These are phyloP conservation scores for Lerema accius DNA, from an alignment of 1,140 invertebrate genomes.

Conservation along the genomic window DNA sequence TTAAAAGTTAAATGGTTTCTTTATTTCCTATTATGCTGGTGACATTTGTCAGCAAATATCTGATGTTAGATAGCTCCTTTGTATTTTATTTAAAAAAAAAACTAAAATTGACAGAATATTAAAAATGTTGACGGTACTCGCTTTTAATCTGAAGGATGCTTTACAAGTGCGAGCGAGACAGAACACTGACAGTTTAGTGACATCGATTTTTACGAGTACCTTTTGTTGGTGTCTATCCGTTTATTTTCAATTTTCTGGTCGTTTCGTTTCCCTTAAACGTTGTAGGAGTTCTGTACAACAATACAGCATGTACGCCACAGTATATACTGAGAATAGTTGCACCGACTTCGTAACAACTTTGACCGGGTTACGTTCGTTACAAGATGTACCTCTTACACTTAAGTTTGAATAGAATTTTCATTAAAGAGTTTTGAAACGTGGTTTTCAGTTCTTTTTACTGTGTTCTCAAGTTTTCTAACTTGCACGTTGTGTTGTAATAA, in stretches of 20 bases:
- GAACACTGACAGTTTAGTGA: constrained; percentile 15
- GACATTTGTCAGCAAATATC: no score
- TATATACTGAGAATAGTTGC: constrained; percentile 3
- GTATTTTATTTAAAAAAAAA: no score
- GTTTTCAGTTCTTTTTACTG: no score
- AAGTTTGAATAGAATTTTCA: no score
- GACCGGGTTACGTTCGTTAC: constrained; percentile 6
- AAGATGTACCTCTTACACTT: neutral
- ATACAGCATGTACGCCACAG: neutral
- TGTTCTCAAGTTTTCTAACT: no score
- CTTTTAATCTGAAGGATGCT: neutral
- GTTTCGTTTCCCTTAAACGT: neutral
- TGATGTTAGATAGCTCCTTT: no score
- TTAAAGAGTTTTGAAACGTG: no score
- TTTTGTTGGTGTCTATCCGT: constrained; percentile 15
- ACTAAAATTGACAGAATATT: no score
- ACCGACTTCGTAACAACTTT: constrained; percentile 5
- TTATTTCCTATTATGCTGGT: no score
- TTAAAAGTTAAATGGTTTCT: no score
- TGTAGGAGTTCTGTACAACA: neutral
- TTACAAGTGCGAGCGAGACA: constrained; percentile 11
- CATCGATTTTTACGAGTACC: constrained; percentile 17
- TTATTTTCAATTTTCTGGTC: constrained; percentile 22
- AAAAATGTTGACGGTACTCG: neutral
- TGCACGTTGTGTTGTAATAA: no score